phyloP scores from a whole-genome alignment of 2,888 invertebrate species.

The Cheilosia urbana region DNA sequence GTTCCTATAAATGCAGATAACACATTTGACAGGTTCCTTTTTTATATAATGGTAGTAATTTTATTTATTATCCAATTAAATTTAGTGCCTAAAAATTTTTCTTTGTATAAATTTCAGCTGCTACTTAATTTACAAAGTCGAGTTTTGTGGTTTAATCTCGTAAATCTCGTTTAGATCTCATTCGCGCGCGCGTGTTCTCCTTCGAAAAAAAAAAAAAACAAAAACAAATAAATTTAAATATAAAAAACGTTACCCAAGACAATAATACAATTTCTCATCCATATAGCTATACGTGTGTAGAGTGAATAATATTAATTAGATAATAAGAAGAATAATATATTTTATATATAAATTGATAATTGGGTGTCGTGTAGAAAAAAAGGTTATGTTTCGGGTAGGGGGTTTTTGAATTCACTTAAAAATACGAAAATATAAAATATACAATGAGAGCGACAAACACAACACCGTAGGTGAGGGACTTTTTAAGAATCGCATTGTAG shows the following conservation, averaged over 20 bases:
- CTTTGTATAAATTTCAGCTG: slow-evolving; percentile 62
- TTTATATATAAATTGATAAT: slow-evolving; percentile 63
- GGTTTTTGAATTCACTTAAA: slow-evolving; percentile 73
- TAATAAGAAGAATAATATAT: slow-evolving; percentile 61
- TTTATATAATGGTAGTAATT: slow-evolving; percentile 22
- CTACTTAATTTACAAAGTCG: slow-evolving; percentile 63
- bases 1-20: slow-evolving; percentile 66
- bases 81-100: slow-evolving; percentile 58
- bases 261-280: slow-evolving; percentile 28
- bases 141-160: slow-evolving; percentile 42
- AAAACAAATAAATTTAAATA: too few relatives aligned
- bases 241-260: slow-evolving; percentile 27
- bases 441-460: slow-evolving; percentile 80
- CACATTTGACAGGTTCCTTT: slow-evolving; percentile 56
- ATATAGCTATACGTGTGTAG: slow-evolving; percentile 39
- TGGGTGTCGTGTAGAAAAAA: slow-evolving; percentile 67
- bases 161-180: slow-evolving; percentile 49
- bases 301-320: slow-evolving; percentile 58
- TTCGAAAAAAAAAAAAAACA: slow-evolving; percentile 15
- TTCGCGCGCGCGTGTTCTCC: slow-evolving; percentile 21
- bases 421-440: slow-evolving; percentile 80
- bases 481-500: slow-evolving; percentile 76
- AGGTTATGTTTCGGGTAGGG: background rate
- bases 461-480: slow-evolving; percentile 79
- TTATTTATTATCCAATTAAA: slow-evolving; percentile 57